Percentiles rank a stretch among this genome's conserved stretches.
Conservation (phyloP, 1,140 invertebrate genomes). For the Pteromalus puparum region DNA sequence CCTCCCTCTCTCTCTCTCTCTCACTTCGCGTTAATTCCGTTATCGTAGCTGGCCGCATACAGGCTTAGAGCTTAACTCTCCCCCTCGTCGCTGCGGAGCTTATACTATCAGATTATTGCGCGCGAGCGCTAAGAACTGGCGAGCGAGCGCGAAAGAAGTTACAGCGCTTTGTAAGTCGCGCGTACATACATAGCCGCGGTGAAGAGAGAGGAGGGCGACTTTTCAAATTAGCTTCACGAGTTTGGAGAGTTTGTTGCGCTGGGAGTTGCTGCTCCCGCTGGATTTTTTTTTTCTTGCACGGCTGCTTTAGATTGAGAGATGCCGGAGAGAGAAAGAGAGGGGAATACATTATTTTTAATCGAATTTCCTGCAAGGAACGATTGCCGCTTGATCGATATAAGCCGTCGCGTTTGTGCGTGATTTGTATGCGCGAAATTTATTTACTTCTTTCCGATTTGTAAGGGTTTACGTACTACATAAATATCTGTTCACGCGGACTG, state of each 20-base stretch:
- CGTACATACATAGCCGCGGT: background rate
- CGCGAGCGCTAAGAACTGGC: background rate
- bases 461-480: too few species aligned
- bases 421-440: too few species aligned
- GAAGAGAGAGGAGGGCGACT: background rate
- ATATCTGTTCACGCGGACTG: too few species aligned
- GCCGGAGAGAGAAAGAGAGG: too few species aligned
- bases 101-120: background rate
- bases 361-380: too few species aligned
- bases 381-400: too few species aligned
- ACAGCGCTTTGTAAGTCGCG: background rate
- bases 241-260: background rate
- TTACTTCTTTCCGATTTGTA: too few species aligned
- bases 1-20: slow-evolving; percentile 39
- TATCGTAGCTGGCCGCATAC: slow-evolving; percentile 57
- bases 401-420: too few species aligned
- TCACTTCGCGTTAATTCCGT: slow-evolving; percentile 58
- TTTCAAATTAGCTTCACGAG: background rate
- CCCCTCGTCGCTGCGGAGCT: background rate
- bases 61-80: background rate
- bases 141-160: background rate
- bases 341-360: too few species aligned
- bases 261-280: background rate
- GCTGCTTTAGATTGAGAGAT: too few species aligned
- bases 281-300: too few species aligned